Evolutionary conservation across 2,888 invertebrate genomes (phyloP).

Genomic region (Keiferia lycopersicella): DNA sequence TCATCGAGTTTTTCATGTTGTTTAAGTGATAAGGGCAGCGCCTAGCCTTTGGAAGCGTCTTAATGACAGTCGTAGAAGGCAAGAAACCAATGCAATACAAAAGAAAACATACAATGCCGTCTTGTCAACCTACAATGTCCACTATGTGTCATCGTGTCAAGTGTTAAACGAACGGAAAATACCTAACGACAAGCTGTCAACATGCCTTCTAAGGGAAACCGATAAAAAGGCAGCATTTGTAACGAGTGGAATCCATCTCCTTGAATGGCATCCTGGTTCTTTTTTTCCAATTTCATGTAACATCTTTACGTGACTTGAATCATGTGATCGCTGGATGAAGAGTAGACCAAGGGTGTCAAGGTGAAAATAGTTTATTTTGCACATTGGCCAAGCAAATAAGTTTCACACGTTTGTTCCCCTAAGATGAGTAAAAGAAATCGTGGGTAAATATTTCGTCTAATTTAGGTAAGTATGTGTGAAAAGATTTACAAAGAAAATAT

Average conservation of each 20-base stretch:
- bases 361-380: constrained; percentile 41
- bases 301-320: constrained; percentile 30
- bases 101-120: background rate
- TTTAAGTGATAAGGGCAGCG: no score
- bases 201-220: background rate
- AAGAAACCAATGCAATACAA: background rate
- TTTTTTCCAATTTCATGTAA: constrained; percentile 7
- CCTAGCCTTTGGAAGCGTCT: no score
- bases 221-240: constrained; percentile 8
- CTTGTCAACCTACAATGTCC: background rate
- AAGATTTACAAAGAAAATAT: constrained; percentile 34
- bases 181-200: background rate
- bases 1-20: no score
- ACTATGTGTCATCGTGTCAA: constrained; percentile 6
- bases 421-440: constrained; percentile 52
- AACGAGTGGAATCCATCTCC: constrained; percentile 1
- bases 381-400: constrained; percentile 43
- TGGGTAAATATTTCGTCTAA: constrained; percentile 49
- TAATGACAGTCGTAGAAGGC: background rate
- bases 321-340: constrained; percentile 23
- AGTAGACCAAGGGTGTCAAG: constrained; percentile 39
- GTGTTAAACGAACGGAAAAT: constrained; percentile 8
- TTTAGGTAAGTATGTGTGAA: constrained; percentile 40
- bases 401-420: constrained; percentile 49
- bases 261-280: constrained; percentile 9